Evolutionary conservation across 1,140 invertebrate species (phyloP), one percentile per base, ranked within the genome.

Genomic region (Atta texana): DNA sequence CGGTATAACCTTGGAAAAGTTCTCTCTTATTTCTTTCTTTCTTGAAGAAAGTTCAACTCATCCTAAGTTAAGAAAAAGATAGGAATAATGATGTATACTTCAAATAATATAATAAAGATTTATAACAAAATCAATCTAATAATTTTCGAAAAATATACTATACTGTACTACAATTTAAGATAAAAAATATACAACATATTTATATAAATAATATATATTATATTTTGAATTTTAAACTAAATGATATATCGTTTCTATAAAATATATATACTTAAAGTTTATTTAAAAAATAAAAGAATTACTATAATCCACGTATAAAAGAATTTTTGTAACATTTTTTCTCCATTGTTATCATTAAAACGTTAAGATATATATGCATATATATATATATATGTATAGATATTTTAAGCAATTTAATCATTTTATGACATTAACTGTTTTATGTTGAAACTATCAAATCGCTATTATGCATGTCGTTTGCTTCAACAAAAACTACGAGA

Each of bases 261-360:
- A 34, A 34, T 34, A n/a, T n/a, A 34, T 0, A 51, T 44, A 21
- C 1, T 39, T 39, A 68, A 44, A 44, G 3, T 53, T 7, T 34
- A 34, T 34, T 31, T 53, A 31, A 8, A 72, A 8, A 18, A 10
- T 74, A 74, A 74, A 74, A 74, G 16, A 74, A 74, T 51, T 31
- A 74, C 16, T 51, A 39, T 39, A 14, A 34, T 5, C 10, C n/a
- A 69, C 5, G 10, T 34, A 71, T 24, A 71, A 49, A 21, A 44
- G 39, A 24, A 51, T n/a, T 71, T 16, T 10, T 72, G 8, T 28
- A 8, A 72, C 4, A 21, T 28, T 28, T 18, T 51, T 69, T 24
- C 34, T 24, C 21, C 39, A 18, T 18, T 8, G 8, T 44, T 76
- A 61, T 59, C 3, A 12, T 24, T 24, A 61, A 51, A 51, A 12